Evolutionary conservation across 2,888 invertebrate species (phyloP).

Genomic region (Ophion ellenae): DNA sequence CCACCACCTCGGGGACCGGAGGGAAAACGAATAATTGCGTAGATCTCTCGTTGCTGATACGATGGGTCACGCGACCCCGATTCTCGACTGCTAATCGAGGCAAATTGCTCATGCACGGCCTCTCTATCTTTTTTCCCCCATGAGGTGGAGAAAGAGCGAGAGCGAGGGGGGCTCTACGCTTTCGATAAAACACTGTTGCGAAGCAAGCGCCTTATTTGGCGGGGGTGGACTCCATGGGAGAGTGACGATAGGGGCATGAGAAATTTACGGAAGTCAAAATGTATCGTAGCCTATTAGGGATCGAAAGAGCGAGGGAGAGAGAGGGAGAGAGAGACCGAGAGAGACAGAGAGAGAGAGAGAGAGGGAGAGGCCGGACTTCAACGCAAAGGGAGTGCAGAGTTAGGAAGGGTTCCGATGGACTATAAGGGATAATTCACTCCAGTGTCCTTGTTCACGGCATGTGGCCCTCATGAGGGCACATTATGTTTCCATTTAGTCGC

Average conservation of each 20-base stretch:
- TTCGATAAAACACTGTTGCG: background rate
- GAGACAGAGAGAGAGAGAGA: background rate
- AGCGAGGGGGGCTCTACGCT: background rate
- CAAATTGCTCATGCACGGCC: constrained; percentile 44
- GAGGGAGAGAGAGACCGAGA: background rate
- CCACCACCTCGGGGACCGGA: constrained; percentile 33
- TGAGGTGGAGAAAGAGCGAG: background rate
- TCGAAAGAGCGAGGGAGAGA: background rate
- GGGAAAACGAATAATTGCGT: constrained; percentile 62
- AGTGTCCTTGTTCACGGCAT: constrained; percentile 48
- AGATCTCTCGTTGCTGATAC: constrained; percentile 56
- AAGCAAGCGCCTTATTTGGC: constrained; percentile 27
- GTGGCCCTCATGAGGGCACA: constrained; percentile 68
- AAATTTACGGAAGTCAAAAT: constrained; percentile 67
- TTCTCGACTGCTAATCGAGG: constrained; percentile 54
- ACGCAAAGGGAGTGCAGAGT: constrained; percentile 13
- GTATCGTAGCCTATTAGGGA: constrained; percentile 42
- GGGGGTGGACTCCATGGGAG: constrained; percentile 44
- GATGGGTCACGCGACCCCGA: constrained; percentile 59
- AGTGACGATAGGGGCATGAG: constrained; percentile 65
- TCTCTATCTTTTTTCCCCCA: background rate
- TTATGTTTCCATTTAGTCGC: constrained; percentile 65
- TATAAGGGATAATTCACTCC: constrained; percentile 1
- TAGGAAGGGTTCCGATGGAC: constrained; percentile 4
- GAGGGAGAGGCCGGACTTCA: constrained; percentile 44